Evolutionary conservation across 2,888 invertebrate species (phyloP).

Genomic region (Carabus problematicus): DNA sequence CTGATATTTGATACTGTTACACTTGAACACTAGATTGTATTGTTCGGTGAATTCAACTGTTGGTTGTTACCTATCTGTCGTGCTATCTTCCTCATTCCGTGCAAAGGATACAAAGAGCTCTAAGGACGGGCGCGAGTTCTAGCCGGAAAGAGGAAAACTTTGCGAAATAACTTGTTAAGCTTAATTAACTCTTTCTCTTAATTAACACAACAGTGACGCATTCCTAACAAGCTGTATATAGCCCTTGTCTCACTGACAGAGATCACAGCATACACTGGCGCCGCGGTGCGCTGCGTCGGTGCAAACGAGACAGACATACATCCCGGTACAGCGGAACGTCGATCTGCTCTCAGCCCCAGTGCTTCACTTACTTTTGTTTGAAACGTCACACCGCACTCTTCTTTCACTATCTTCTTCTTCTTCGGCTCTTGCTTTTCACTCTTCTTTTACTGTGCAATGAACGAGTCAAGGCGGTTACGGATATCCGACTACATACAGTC

Average conservation of each 20-base stretch:
- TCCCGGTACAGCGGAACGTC: neutral
- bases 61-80: too few relatives aligned
- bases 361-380: conserved; percentile 47
- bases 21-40: too few relatives aligned
- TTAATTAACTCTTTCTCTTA: conserved; percentile 59
- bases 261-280: conserved; percentile 13
- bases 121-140: too few relatives aligned
- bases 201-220: conserved; percentile 58
- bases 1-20: too few relatives aligned
- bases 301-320: neutral
- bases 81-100: too few relatives aligned
- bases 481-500: neutral
- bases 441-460: too few relatives aligned
- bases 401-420: conserved; percentile 14
- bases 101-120: too few relatives aligned
- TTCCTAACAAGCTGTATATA: conserved; percentile 54
- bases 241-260: conserved; percentile 46
- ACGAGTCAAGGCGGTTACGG: conserved; percentile 7
- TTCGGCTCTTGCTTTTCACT: conserved; percentile 1
- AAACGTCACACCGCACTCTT: conserved; percentile 49
- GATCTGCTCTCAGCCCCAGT: conserved; percentile 25
- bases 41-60: too few relatives aligned
- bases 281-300: too few relatives aligned
- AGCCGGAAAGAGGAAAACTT: conserved; percentile 50
- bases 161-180: conserved; percentile 58